Evolutionary conservation across 2,888 invertebrate genomes (phyloP).

Genomic region (Polyommatus icarus): DNA sequence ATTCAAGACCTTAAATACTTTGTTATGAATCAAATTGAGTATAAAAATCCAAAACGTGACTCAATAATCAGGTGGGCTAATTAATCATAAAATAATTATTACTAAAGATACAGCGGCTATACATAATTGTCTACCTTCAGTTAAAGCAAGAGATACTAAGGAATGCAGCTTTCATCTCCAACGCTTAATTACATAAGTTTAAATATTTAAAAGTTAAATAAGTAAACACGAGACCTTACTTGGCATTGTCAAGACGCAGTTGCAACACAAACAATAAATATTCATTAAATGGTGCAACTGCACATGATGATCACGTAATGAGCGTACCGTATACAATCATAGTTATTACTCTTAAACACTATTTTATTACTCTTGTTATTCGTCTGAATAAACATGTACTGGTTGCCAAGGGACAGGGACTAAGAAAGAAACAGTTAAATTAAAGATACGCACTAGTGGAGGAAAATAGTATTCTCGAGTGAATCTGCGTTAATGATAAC

Average conservation of each 20-base stretch:
- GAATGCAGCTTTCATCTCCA: constrained; percentile 5
- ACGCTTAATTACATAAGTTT: constrained; percentile 9
- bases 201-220: not conserved
- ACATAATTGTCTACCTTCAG: not conserved
- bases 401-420: not conserved
- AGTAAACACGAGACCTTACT: constrained; percentile 12
- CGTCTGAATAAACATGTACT: not conserved
- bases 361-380: not conserved
- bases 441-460: too few relatives aligned
- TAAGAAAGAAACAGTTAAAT: too few relatives aligned
- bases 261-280: constrained; percentile 27
- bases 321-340: constrained; percentile 15
- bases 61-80: not conserved
- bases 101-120: not conserved
- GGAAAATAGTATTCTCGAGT: too few relatives aligned
- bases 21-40: not conserved
- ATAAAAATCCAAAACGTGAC: not conserved
- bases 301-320: constrained; percentile 9
- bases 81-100: not conserved
- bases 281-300: constrained; percentile 27
- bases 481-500: too few relatives aligned
- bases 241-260: constrained; percentile 25
- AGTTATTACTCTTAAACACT: not conserved
- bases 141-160: not conserved
- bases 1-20: too few relatives aligned